Base-by-base conservation (phyloP, 2,113 vertebrate species). In the Petrocephalus zakoni region DNA sequence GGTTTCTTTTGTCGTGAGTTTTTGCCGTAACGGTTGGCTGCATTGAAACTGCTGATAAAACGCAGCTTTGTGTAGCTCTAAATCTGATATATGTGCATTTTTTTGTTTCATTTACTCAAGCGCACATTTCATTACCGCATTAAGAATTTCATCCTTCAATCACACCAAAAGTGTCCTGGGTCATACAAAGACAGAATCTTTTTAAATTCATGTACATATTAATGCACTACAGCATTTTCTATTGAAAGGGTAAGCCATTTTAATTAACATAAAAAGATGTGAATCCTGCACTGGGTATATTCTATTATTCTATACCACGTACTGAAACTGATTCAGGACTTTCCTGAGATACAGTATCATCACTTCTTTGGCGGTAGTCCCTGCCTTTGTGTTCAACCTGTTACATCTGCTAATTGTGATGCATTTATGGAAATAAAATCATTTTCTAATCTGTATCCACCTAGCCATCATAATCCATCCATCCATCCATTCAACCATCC, bases 21-120 rank as follows among this genome's bases (percentile, higher is more conserved):
- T 85, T 85, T 55, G 2, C 25, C 19, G 84, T 37, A 21, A 86
- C 17, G 84, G 84, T 37, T 37, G 84, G 49, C 49, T 51, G 49
- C 55, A 29, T 89, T 25, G 78, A 64, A 56, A 34, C 51, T 90
- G 75, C 58, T 37, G 85, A 87, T 72, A 61, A 88, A 89, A 90
- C 55, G 9, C 46, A 84, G 81, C 61, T 25, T 46, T 17, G 46
- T 47, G 46, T 19, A 21, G 78, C 81, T 83, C 81, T 49, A 21
- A 83, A 22, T 37, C 22, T 83, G 37, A 49, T 49, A 49, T 21
- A 49, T 47, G 42, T 49, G 81, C 37, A 83, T 83, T 83, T 83
- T 22, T 49, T 68, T 22, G n/a, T 75, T 34, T 17, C 11, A 13
- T 75, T 75, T 75, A 10, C 29, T 13, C n/a, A 75, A 75, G 68